Percentiles rank a stretch among this genome's conserved stretches.
phyloP scores from a whole-genome alignment of 2,113 vertebrate species.

The Dermatemys mawii region DNA sequence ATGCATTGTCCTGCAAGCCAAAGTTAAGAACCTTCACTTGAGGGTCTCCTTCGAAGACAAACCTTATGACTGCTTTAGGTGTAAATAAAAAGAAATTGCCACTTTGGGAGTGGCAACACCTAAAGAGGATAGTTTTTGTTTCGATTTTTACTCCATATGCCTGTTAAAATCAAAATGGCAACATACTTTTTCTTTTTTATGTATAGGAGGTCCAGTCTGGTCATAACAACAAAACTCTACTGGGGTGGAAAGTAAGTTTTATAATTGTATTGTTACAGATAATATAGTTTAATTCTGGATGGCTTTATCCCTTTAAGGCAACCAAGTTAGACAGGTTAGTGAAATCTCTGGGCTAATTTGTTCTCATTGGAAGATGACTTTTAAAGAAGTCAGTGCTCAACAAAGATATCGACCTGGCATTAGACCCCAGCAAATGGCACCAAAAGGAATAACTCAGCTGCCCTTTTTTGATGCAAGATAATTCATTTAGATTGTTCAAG shows the following conservation, averaged over 20 bases:
- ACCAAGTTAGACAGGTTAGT: not conserved
- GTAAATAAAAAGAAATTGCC: not conserved
- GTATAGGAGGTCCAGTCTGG: slow-evolving; percentile 93
- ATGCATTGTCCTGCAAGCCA: not conserved
- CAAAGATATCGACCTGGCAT: not conserved
- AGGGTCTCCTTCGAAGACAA: not conserved
- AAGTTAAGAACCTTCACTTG: not conserved
- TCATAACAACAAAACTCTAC: slow-evolving; percentile 98
- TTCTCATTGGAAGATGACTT: not conserved
- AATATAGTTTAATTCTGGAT: not conserved
- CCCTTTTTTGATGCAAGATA: slow-evolving; percentile 4
- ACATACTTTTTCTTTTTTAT: slow-evolving; percentile 29
- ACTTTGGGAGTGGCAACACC: not conserved
- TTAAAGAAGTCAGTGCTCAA: not conserved
- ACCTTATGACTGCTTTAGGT: not conserved
- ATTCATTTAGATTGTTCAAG: slow-evolving; percentile 11
- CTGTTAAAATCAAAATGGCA: too few relatives aligned
- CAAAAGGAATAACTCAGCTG: not conserved
- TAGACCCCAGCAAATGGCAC: not conserved
- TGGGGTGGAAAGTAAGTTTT: slow-evolving; percentile 99
- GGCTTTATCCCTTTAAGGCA: not conserved
- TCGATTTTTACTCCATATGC: not conserved
- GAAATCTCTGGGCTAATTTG: not conserved
- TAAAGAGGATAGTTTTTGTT: not conserved
- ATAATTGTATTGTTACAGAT: accelerated